These are phyloP conservation scores for Parnassius apollo DNA, from an alignment of 2,888 invertebrate species.

Conservation along the genomic window DNA sequence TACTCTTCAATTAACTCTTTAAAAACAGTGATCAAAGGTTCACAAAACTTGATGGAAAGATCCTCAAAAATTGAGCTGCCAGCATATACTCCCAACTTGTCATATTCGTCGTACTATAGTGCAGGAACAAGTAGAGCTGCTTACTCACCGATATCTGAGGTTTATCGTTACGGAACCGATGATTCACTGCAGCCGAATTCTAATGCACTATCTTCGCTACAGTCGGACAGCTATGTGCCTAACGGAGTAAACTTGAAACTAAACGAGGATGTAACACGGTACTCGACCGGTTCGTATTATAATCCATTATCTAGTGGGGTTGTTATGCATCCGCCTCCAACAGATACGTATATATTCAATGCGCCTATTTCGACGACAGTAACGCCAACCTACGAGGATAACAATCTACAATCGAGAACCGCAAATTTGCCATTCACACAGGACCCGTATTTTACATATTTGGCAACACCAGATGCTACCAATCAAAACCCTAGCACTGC, in stretches of 20 bases:
- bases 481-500: conserved; percentile 49
- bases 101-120: conserved; percentile 68
- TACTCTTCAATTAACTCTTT: conserved; percentile 56
- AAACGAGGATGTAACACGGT: conserved; percentile 63
- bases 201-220: conserved; percentile 53
- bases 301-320: conserved; percentile 55
- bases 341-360: conserved; percentile 58
- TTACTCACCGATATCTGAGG: conserved; percentile 73
- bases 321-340: conserved; percentile 53
- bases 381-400: conserved; percentile 65
- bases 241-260: conserved; percentile 68
- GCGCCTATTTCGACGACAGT: conserved; percentile 48
- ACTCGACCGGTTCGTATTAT: conserved; percentile 56
- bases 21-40: conserved; percentile 64
- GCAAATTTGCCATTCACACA: conserved; percentile 51
- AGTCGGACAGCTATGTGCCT: conserved; percentile 68
- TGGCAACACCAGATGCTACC: conserved; percentile 51
- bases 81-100: conserved; percentile 68
- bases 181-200: conserved; percentile 69
- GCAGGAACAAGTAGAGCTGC: conserved; percentile 53
- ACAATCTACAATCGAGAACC: conserved; percentile 47
- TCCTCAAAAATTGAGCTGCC: conserved; percentile 62
- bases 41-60: conserved; percentile 62
- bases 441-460: conserved; percentile 65
- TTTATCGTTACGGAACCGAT: conserved; percentile 71